Percentiles rank a stretch among this genome's conserved stretches.
phyloP scores from a whole-genome alignment of 2,797 vertebrate genomes.

The Argya squamiceps region DNA sequence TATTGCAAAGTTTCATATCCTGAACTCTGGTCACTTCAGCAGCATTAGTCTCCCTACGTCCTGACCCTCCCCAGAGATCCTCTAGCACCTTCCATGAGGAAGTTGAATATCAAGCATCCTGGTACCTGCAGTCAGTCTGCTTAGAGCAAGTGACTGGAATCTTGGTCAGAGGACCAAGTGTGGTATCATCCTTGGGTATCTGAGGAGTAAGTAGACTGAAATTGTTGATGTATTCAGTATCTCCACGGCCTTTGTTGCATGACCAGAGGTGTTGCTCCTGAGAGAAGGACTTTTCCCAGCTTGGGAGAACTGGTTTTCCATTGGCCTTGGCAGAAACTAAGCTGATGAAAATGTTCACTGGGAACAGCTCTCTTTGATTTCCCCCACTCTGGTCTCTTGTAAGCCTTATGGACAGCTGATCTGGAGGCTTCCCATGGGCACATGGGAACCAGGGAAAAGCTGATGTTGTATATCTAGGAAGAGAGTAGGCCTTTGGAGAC shows the following conservation, averaged over 20 bases:
- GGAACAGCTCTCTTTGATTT: background rate
- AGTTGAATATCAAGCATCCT: background rate
- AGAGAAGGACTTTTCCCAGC: background rate
- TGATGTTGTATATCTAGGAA: background rate
- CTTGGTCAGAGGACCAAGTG: background rate
- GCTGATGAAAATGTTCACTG: background rate
- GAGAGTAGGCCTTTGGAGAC: background rate
- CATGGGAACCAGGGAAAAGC: background rate
- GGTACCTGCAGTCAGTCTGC: background rate
- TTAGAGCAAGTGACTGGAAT: background rate
- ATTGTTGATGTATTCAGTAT: background rate
- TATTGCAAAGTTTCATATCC: background rate
- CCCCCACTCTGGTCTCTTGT: background rate
- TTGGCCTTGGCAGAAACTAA: background rate
- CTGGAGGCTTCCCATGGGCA: background rate
- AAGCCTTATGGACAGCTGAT: background rate
- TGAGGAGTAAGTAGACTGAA: background rate
- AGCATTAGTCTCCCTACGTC: background rate
- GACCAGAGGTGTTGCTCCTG: background rate
- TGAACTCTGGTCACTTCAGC: background rate
- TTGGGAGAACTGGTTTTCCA: background rate
- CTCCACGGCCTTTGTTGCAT: background rate
- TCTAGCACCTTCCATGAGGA: background rate
- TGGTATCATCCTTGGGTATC: background rate
- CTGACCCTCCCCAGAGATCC: background rate